Conservation (phyloP, 2,113 vertebrate species). For the Dipodomys stephensi region DNA sequence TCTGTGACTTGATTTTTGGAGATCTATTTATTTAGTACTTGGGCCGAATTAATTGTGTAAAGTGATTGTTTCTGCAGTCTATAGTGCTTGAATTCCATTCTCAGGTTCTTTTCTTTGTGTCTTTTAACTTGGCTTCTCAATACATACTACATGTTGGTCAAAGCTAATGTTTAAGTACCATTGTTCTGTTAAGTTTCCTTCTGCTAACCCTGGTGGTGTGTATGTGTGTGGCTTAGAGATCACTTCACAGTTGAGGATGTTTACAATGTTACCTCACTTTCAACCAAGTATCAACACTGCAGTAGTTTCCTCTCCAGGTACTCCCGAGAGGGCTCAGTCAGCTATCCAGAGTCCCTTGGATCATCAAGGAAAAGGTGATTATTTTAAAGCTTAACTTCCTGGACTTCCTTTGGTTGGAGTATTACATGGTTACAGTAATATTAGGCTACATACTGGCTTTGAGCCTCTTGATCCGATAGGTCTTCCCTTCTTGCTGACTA, state of each 20-base stretch:
- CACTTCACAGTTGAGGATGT: not conserved
- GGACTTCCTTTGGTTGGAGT: not conserved
- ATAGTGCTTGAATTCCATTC: not conserved
- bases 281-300: not conserved
- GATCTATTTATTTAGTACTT: not conserved
- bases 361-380: not conserved
- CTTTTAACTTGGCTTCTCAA: not conserved
- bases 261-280: not conserved
- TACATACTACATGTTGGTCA: not conserved
- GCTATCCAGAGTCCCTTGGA: not conserved
- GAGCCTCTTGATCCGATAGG: not conserved
- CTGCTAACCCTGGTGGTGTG: not conserved
- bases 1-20: not conserved
- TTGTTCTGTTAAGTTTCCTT: not conserved
- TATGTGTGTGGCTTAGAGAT: not conserved
- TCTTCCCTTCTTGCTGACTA: not conserved
- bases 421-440: not conserved
- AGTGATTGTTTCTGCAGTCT: not conserved
- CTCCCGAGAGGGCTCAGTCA: not conserved
- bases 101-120: not conserved
- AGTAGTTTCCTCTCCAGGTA: not conserved
- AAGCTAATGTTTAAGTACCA: not conserved
- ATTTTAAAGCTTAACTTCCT: not conserved
- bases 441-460: not conserved
- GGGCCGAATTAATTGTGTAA: constrained; percentile 6